Evolutionary conservation across 1,140 invertebrate genomes (phyloP).

Genomic region (Drosophila funebris): DNA sequence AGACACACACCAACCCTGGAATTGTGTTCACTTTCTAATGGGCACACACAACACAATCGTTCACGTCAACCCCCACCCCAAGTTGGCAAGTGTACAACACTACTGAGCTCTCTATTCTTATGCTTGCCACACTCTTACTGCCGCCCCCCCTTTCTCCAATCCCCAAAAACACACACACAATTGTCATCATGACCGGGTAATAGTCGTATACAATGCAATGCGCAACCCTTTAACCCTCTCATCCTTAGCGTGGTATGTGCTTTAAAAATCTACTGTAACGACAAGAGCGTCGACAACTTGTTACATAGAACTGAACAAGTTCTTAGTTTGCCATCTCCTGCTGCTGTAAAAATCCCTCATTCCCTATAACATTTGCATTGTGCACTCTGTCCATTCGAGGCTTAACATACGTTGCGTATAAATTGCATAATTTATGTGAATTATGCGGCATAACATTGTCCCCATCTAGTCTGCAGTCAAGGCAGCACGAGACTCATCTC

Average conservation of each 20-base stretch:
- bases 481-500: slow-evolving; percentile 4
- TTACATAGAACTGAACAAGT: slow-evolving; percentile 59
- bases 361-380: slow-evolving; percentile 66
- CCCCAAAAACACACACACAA: too few species aligned
- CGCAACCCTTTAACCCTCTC: slow-evolving; percentile 35
- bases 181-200: slow-evolving; percentile 50
- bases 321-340: slow-evolving; percentile 19
- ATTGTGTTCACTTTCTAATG: slow-evolving; percentile 67
- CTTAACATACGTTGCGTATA: slow-evolving; percentile 72
- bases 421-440: slow-evolving; percentile 82
- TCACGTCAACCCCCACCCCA: slow-evolving; percentile 28
- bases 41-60: too few species aligned
- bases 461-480: background rate
- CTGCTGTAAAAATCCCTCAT: background rate
- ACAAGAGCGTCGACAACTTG: slow-evolving; percentile 54
- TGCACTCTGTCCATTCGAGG: slow-evolving; percentile 64
- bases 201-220: slow-evolving; percentile 25
- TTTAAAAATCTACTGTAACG: slow-evolving; percentile 56
- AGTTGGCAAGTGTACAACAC: slow-evolving; percentile 25
- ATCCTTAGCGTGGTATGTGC: slow-evolving; percentile 24
- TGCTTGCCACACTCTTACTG: too few species aligned
- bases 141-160: too few species aligned
- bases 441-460: slow-evolving; percentile 73
- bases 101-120: slow-evolving; percentile 19
- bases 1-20: slow-evolving; percentile 25